Base-by-base conservation (phyloP, 2,888 invertebrate genomes). In the Plusia festucae region DNA sequence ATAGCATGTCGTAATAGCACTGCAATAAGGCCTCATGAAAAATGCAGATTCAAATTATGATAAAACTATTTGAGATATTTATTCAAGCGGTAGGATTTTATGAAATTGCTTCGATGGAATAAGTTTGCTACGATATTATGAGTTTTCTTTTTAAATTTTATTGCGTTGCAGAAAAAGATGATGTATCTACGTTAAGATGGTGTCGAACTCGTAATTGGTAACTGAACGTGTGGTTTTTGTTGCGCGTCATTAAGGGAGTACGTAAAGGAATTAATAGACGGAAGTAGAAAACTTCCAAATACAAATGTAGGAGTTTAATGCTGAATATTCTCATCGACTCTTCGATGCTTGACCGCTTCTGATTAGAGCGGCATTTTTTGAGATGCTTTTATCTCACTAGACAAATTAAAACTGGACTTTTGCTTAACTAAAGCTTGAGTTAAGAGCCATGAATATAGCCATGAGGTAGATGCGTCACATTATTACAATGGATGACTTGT, bases 401-500 rank as follows among this genome's bases (percentile, higher is more conserved):
- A 57, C 46, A 52, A 60, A 59, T 74, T 46, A 74, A 54, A 74
- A 51, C 6, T 8, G 59, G 16, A 61, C 16, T 62, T 53, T 62
- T 60, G 20, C 51, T 74, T 74, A 55, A 73, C 57, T 62, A 68
- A 53, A 46, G 69, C 69, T 62, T 73, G 11, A 49, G 46, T 60
- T 62, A 53, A 68, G 78, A 53, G 34, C 22, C 74, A 60, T 78
- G 57, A 70, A 81, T 70, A n/a, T n/a, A n/a, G n/a, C n/a, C n/a
- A n/a, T n/a, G n/a, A 81, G 70, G 61, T 72, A 76, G 78, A 79
- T 66, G 72, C 54, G 65, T 76, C 65, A 79, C 70, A 79, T 79
- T 76, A 79, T 79, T 76, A 73, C 82, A 74, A 79, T 76, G 80
- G 65, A 79, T 82, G 79, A 82, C 70, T 68, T 71, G 70, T 68